A percentile compares a stretch with the other conserved stretches of the same genome.
Evolutionary conservation across 2,113 vertebrate genomes (phyloP).

Genomic region (Scomber japonicus): DNA sequence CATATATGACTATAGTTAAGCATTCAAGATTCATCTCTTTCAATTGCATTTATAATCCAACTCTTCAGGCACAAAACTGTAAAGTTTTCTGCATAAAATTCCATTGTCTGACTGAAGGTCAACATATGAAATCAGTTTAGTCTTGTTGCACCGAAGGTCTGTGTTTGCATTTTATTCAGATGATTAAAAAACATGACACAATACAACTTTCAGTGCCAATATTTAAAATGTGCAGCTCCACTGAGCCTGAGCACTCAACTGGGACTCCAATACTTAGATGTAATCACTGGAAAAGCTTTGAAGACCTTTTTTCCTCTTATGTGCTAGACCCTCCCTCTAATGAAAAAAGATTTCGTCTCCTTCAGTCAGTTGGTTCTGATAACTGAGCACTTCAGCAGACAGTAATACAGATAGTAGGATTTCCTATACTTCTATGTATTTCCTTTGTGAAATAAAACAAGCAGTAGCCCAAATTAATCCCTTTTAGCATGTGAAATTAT

Average conservation of each 20-base stretch:
- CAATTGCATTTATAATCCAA: slow-evolving; percentile 9
- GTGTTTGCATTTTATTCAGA: slow-evolving; percentile 2
- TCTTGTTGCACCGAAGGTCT: neutral
- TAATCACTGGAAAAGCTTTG: slow-evolving; percentile 20
- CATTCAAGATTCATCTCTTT: neutral
- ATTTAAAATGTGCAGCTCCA: slow-evolving; percentile 23
- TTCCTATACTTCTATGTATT: neutral
- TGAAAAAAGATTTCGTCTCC: slow-evolving; percentile 6
- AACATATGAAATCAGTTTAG: neutral
- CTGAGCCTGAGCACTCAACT: slow-evolving; percentile 9
- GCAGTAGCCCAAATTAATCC: neutral
- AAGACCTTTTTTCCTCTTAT: slow-evolving; percentile 1
- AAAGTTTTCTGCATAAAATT: neutral
- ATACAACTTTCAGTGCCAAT: neutral
- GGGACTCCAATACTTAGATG: slow-evolving; percentile 9
- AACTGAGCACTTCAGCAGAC: neutral
- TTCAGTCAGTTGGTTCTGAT: neutral
- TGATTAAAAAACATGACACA: neutral
- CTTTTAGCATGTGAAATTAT: neutral
- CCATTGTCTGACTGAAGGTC: neutral
- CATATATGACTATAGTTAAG: neutral
- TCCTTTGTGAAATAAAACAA: slow-evolving; percentile 7
- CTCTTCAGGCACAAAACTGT: slow-evolving; percentile 1
- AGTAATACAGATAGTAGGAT: neutral
- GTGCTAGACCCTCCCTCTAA: neutral